Percentiles rank a stretch among this genome's conserved stretches.
Evolutionary conservation across 1,140 invertebrate genomes (phyloP).

Genomic region (Harpegnathos saltator): DNA sequence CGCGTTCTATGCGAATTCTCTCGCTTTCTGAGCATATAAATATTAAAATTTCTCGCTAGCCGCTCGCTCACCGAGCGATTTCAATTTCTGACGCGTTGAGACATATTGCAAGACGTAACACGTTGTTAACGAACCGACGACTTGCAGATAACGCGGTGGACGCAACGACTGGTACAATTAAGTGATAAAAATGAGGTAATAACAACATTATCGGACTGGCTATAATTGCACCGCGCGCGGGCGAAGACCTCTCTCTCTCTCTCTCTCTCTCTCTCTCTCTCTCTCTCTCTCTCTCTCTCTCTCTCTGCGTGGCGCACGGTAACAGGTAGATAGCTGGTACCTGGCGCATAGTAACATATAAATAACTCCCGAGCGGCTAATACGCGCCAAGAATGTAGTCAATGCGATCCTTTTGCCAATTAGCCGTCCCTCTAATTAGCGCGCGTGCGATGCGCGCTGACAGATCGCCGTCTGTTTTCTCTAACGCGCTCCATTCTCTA

Average conservation of each 20-base stretch:
- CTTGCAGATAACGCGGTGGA: background rate
- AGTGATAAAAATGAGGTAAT: background rate
- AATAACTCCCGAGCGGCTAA: constrained; percentile 7
- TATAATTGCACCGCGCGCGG: background rate
- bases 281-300: too few species aligned
- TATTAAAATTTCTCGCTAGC: background rate
- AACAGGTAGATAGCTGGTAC: background rate
- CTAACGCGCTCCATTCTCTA: background rate
- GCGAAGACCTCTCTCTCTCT: background rate
- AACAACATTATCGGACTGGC: constrained; percentile 10
- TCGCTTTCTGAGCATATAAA: background rate
- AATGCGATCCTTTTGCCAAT: constrained; percentile 22
- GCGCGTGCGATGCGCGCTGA: background rate
- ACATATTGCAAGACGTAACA: background rate
- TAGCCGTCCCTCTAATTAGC: constrained; percentile 4
- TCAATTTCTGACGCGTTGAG: background rate
- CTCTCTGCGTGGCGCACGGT: background rate
- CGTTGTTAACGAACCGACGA: background rate
- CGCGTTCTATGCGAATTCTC: background rate
- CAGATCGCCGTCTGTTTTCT: too few species aligned
- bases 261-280: too few species aligned
- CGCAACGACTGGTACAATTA: constrained; percentile 18
- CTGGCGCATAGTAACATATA: constrained; percentile 4
- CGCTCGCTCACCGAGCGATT: background rate
- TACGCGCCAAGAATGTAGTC: background rate